phyloP scores from a whole-genome alignment of 2,113 vertebrate genomes.

The Pituophis catenifer region DNA sequence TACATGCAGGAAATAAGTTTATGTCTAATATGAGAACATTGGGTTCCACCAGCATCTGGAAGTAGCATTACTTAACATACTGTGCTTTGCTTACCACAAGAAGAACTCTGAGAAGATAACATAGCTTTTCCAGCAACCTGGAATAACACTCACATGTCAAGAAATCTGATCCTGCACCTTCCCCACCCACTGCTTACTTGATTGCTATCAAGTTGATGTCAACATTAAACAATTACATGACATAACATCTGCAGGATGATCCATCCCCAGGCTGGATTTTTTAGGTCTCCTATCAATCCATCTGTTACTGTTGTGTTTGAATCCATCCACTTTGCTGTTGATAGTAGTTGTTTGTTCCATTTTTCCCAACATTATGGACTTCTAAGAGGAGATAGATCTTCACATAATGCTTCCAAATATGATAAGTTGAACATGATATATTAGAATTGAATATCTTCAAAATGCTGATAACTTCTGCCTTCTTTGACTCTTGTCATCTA shows the following conservation, averaged over 20 bases:
- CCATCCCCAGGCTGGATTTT: not conserved
- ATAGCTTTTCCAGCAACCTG: not conserved
- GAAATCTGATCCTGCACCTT: not conserved
- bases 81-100: not conserved
- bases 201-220: not conserved
- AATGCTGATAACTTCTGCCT: not conserved
- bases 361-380: not conserved
- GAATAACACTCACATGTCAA: not conserved
- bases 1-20: constrained; percentile 43
- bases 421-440: not conserved
- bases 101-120: constrained; percentile 4
- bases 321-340: not conserved
- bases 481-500: not conserved
- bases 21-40: constrained; percentile 51
- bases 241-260: not conserved
- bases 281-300: not conserved
- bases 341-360: not conserved
- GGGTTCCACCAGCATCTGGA: constrained; percentile 57
- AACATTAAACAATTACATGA: not conserved
- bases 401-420: not conserved
- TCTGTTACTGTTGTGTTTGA: not conserved
- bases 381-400: not conserved
- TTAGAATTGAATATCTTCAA: not conserved
- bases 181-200: not conserved
- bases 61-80: constrained; percentile 38